Evolutionary conservation across 2,888 invertebrate species (phyloP).

Genomic region (Stomorhina lunata): DNA sequence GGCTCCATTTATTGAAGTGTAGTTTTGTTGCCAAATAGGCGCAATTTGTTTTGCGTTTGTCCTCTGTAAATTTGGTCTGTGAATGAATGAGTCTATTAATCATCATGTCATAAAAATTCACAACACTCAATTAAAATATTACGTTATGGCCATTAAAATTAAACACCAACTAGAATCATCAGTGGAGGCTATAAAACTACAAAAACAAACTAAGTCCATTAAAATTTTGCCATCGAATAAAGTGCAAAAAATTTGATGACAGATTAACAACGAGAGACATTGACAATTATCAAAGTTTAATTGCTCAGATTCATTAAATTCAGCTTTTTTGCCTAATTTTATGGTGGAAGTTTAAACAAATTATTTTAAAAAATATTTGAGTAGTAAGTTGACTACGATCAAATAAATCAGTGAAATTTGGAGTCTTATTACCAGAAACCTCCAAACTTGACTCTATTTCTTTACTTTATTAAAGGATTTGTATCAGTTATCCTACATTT

Average conservation of each 20-base stretch:
- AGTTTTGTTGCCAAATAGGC: conserved; percentile 26
- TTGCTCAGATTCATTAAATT: no score
- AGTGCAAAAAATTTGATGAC: neutral
- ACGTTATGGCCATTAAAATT: conserved; percentile 26
- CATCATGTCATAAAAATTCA: conserved; percentile 54
- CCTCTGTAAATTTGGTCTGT: no score
- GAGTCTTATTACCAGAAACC: no score
- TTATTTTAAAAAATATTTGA: no score
- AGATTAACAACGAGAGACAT: neutral
- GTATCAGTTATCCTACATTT: no score
- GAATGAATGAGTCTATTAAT: conserved; percentile 1
- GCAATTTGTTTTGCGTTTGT: conserved; percentile 1
- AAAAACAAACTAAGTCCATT: conserved; percentile 5
- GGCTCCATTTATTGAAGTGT: conserved; percentile 37
- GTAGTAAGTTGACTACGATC: no score
- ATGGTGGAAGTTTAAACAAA: no score
- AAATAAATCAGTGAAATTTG: no score
- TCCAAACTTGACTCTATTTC: no score
- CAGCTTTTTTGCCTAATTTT: no score
- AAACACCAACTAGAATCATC: neutral
- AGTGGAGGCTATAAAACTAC: neutral
- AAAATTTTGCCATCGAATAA: conserved; percentile 13
- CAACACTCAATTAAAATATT: conserved; percentile 51
- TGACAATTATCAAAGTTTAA: neutral
- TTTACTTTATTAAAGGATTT: no score